Base-by-base conservation (phyloP, 2,888 invertebrate species). In the Zaprionus bogoriensis region DNA sequence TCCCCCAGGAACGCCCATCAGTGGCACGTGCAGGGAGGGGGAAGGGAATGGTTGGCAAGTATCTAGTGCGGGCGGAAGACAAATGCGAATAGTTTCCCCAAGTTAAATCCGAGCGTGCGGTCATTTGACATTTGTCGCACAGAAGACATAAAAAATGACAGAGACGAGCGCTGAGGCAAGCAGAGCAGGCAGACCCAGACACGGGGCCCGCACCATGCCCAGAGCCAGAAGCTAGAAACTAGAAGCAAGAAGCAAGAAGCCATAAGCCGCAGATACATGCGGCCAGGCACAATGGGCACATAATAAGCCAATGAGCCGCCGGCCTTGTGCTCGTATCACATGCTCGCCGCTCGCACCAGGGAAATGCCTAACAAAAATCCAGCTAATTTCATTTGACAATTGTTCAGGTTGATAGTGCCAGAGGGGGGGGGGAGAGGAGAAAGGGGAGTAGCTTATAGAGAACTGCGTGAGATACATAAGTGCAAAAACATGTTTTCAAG, bases 311-410 rank as follows among this genome's bases (percentile, higher is more conserved):
- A 64, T 64, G 76, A 72, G 76, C 74, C 51, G 61, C 9, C 61
- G 63, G 76, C 58, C 75, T 66, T 72, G 68, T 73, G 44, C 42
- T 39, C 45, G 23, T 30, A 27, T 9, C 28, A 19, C n/a, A n/a
- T n/a, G n/a, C n/a, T n/a, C n/a, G n/a, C n/a, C n/a, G n/a, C n/a
- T n/a, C 10, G 17, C 4, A 28, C 48, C 39, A 57, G 48, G 50
- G 25, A 57, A 57, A 57, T 45, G 55, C 27, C 50, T 53, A 67
- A 52, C 54, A 67, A 46, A 63, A 63, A 77, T 69, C 63, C 64
- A 74, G 63, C 87, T 81, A 81, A 87, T 87, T 84, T 81, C 74
- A 71, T 69, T 84, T 87, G 78, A 84, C 81, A 87, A 77, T 77
- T 59, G 64, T 64, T 66, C 55, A 64, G 80, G 28, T 61, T 51